These are phyloP conservation scores for Camponotus floridanus DNA, from an alignment of 1,140 invertebrate genomes.

Conservation along the genomic window DNA sequence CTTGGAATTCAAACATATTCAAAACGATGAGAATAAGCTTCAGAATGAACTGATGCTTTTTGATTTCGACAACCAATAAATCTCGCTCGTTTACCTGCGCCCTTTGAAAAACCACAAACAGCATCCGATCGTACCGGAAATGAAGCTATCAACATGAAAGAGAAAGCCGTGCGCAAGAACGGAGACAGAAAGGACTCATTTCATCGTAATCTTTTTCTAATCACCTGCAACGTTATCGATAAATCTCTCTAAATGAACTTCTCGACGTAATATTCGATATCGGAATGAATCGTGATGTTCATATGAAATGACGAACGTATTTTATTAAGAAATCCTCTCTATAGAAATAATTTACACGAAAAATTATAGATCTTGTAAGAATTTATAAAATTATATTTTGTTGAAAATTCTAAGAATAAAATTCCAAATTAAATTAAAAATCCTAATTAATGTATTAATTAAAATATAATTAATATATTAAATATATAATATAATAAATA, in stretches of 20 bases:
- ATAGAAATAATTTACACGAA: conserved; percentile 16
- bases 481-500: too few species aligned
- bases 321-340: conserved; percentile 7
- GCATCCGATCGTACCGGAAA: conserved; percentile 40
- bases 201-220: conserved; percentile 52
- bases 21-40: neutral
- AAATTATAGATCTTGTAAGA: conserved; percentile 22
- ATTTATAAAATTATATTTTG: conserved; percentile 16
- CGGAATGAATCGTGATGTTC: conserved; percentile 29
- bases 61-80: conserved; percentile 36
- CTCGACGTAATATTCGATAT: conserved; percentile 43
- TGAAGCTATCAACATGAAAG: conserved; percentile 52
- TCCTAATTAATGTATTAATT: neutral
- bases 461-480: neutral
- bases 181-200: conserved; percentile 46
- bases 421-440: neutral
- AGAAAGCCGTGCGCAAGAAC: neutral
- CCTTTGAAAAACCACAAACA: conserved; percentile 43
- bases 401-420: too few species aligned
- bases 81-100: neutral
- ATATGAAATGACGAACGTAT: conserved; percentile 24
- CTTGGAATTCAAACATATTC: neutral
- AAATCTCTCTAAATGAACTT: conserved; percentile 47
- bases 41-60: neutral
- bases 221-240: conserved; percentile 40